A percentile compares a stretch with the other conserved stretches of the same genome.
Evolutionary conservation across 2,888 invertebrate species (phyloP).

Genomic region (Cryptocephalus primarius): DNA sequence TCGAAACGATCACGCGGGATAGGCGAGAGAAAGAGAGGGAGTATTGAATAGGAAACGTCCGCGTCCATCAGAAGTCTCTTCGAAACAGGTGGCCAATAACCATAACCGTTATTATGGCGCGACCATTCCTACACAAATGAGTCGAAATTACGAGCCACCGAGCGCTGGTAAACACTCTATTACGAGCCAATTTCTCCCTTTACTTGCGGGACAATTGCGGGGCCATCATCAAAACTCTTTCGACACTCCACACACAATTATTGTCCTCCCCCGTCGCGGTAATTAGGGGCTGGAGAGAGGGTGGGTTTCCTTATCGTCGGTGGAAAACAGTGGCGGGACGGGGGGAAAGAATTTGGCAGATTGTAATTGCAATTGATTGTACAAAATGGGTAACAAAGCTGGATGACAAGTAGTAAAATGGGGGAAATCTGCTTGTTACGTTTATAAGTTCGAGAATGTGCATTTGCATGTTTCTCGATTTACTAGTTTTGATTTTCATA

Average conservation of each 20-base stretch:
- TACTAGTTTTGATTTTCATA: too few relatives aligned
- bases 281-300: slow-evolving; percentile 8
- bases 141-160: slow-evolving; percentile 40
- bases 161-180: slow-evolving; percentile 40
- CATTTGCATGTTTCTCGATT: too few relatives aligned
- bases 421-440: too few relatives aligned
- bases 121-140: slow-evolving; percentile 42
- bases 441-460: too few relatives aligned
- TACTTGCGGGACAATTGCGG: slow-evolving; percentile 29
- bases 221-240: slow-evolving; percentile 19
- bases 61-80: slow-evolving; percentile 27
- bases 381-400: too few relatives aligned
- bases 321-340: slow-evolving; percentile 4
- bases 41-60: slow-evolving; percentile 15
- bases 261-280: slow-evolving; percentile 11
- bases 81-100: slow-evolving; percentile 43
- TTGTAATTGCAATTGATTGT: too few relatives aligned
- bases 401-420: too few relatives aligned
- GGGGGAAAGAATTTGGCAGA: slow-evolving; percentile 20
- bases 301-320: slow-evolving; percentile 11
- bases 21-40: slow-evolving; percentile 3
- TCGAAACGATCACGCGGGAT: neutral
- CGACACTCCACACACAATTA: slow-evolving; percentile 7
- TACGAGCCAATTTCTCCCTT: slow-evolving; percentile 36
- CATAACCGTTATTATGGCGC: slow-evolving; percentile 42